Percentiles rank a stretch among this genome's conserved stretches.
Evolutionary conservation across 1,140 invertebrate genomes (phyloP).

Genomic region (Drosophila busckii): DNA sequence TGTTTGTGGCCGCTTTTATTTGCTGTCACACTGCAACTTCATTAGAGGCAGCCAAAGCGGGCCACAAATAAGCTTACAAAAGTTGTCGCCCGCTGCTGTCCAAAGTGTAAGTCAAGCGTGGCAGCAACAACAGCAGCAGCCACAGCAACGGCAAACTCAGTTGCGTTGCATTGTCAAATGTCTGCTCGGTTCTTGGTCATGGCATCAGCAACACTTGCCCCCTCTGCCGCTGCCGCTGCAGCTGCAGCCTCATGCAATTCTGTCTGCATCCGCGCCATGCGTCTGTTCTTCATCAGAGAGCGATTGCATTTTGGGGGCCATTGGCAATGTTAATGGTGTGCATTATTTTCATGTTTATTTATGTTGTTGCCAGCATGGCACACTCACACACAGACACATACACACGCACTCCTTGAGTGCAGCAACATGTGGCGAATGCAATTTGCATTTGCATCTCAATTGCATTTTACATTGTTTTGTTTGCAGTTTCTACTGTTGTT

Average conservation of each 20-base stretch:
- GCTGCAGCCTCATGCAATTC: background rate
- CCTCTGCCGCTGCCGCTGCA: background rate
- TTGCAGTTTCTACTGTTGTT: constrained; percentile 32
- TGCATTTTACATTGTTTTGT: constrained; percentile 66
- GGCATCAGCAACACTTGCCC: background rate
- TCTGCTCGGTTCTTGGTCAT: constrained; percentile 16
- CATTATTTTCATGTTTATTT: constrained; percentile 75
- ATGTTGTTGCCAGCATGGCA: constrained; percentile 49
- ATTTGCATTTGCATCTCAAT: constrained; percentile 74
- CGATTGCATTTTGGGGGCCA: constrained; percentile 60
- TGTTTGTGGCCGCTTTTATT: constrained; percentile 16
- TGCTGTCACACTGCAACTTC: constrained; percentile 45
- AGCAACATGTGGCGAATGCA: constrained; percentile 62
- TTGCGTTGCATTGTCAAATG: constrained; percentile 26
- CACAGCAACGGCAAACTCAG: too few species aligned
- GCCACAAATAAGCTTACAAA: constrained; percentile 16
- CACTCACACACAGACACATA: constrained; percentile 21
- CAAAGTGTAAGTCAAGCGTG: constrained; percentile 57
- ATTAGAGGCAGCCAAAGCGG: constrained; percentile 44
- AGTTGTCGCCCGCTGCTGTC: constrained; percentile 18
- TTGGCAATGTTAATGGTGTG: constrained; percentile 72
- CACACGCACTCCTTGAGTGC: constrained; percentile 2
- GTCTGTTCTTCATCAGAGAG: constrained; percentile 2
- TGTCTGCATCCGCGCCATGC: background rate
- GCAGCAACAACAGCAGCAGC: constrained; percentile 36